Percentiles rank a stretch among this genome's conserved stretches.
Conservation (phyloP, 2,888 invertebrate genomes). For the Rhaphigaster nebulosa region DNA sequence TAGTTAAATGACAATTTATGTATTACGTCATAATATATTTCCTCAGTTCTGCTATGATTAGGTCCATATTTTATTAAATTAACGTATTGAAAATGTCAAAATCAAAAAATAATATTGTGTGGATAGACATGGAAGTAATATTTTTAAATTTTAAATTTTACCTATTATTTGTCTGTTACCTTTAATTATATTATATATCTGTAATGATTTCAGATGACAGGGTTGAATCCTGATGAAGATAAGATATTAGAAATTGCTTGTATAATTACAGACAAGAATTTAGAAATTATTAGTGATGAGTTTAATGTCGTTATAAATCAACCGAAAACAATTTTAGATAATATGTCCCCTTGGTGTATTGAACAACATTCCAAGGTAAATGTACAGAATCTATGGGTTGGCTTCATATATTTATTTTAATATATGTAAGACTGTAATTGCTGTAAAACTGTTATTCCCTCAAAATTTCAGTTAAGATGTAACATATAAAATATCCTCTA, state of each 20-base stretch:
- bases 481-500: background rate
- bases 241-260: constrained; percentile 92
- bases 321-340: constrained; percentile 77
- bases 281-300: constrained; percentile 82
- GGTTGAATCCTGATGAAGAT: constrained; percentile 82
- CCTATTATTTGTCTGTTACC: background rate
- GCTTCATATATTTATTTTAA: background rate
- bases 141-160: background rate
- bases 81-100: background rate
- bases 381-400: background rate
- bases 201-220: constrained; percentile 76
- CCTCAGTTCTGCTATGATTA: background rate
- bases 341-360: constrained; percentile 89
- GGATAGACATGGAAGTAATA: constrained; percentile 5
- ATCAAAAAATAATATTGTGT: background rate
- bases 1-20: background rate
- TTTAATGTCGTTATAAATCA: constrained; percentile 85
- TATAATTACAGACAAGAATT: constrained; percentile 84
- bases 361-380: constrained; percentile 77
- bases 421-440: no score
- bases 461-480: background rate
- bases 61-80: background rate
- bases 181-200: background rate
- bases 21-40: background rate
- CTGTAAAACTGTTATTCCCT: background rate